Base-by-base conservation (phyloP, 2,888 invertebrate species). In the Drosophila flavopinicola region DNA sequence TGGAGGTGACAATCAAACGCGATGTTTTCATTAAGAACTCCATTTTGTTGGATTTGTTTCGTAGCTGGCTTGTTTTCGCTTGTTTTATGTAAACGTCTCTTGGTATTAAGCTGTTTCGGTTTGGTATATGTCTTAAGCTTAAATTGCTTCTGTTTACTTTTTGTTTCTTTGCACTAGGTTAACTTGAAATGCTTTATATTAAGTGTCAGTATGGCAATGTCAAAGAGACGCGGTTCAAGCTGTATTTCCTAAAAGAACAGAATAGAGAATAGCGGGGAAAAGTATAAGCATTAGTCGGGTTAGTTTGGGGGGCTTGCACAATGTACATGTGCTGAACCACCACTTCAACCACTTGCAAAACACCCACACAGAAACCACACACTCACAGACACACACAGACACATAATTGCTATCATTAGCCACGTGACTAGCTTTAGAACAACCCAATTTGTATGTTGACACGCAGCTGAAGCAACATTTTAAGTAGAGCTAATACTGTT, bases 11-110 rank as follows among this genome's bases (percentile, higher is more conserved):
- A 79, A 91, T 89, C 69, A 91, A 79, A 63, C 90, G 90, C 67
- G 90, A 90, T 68, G 91, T 87, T 85, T 90, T 91, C 58, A 90
- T 87, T 74, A 91, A 75, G 71, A 90, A 90, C 78, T 90, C 91
- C 91, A 91, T 91, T 76, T 83, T 88, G 51, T 29, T 33, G 20
- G 20, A n/a, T 15, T 37, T 17, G 9, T 15, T 30, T 25, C 39
- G 35, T 17, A 15, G 35, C 44, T 32, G 33, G 5, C 17, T 37
- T 17, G 25, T 6, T 20, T 6, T 11, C 38, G n/a, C n/a, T n/a
- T n/a, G 1, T 30, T 20, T 44, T 39, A 35, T 17, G 58, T 47
- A 29, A 39, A 24, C 47, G 47, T 58, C 47, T 47, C 11, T 24
- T 39, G 13, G 9, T 32, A 27, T 47, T 45, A 44, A 53, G 56